Conservation (phyloP, 2,888 invertebrate genomes). For the Sphaerophoria taeniata region DNA sequence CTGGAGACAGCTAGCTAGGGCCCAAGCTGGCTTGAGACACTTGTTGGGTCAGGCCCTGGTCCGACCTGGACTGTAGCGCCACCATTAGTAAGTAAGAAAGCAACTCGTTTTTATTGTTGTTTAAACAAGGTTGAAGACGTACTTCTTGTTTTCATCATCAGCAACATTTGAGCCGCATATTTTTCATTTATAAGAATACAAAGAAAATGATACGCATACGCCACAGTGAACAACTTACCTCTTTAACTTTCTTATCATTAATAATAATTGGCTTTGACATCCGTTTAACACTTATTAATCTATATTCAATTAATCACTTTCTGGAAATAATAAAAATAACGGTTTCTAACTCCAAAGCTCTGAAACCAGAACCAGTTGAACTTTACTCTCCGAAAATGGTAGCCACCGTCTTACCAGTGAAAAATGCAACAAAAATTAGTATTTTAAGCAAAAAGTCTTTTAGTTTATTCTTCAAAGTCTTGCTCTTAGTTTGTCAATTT, state of each 20-base stretch:
- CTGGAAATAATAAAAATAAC: no score
- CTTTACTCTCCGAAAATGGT: slow-evolving; percentile 23
- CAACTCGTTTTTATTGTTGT: slow-evolving; percentile 31
- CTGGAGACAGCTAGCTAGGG: no score
- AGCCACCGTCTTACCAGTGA: slow-evolving; percentile 22
- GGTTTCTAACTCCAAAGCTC: not conserved
- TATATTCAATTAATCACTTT: not conserved
- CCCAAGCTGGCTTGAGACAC: no score
- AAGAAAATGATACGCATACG: no score
- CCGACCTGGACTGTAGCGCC: no score
- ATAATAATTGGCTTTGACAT: slow-evolving; percentile 20
- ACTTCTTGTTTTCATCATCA: no score
- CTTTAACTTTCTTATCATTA: not conserved
- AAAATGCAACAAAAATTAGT: not conserved
- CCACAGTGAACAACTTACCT: not conserved
- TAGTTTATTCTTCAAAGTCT: not conserved
- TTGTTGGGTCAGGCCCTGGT: no score
- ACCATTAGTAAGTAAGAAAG: no score
- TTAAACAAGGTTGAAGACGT: no score
- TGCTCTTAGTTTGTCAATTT: slow-evolving; percentile 30
- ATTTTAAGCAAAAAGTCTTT: not conserved
- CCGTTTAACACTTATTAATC: slow-evolving; percentile 16
- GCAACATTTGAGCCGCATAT: no score
- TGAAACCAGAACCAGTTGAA: not conserved
- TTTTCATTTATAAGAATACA: no score